A percentile compares a stretch with the other conserved stretches of the same genome.
phyloP scores from a whole-genome alignment of 2,888 invertebrate species.

The Tiliacea citrago region DNA sequence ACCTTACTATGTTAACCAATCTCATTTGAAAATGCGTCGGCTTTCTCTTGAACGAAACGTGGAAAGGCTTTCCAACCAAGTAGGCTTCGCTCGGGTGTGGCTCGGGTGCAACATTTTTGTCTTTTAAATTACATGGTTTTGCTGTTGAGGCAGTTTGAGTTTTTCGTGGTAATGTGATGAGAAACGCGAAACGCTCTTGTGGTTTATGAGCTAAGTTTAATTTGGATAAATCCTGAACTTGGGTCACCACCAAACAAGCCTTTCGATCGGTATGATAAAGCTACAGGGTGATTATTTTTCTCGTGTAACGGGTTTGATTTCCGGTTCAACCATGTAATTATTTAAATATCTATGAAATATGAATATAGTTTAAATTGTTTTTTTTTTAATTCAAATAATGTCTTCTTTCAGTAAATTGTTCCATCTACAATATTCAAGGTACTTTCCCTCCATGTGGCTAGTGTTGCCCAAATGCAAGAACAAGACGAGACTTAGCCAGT shows the following conservation, averaged over 20 bases:
- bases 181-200: background rate
- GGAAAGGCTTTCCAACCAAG: conserved; percentile 59
- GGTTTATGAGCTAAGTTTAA: background rate
- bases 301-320: too few relatives aligned
- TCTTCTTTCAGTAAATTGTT: too few relatives aligned
- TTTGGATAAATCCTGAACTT: background rate
- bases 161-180: conserved; percentile 1
- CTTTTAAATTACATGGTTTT: conserved; percentile 42
- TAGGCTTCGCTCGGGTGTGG: conserved; percentile 32
- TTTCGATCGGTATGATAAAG: too few relatives aligned
- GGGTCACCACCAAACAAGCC: background rate
- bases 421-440: too few relatives aligned
- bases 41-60: conserved; percentile 44
- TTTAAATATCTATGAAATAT: too few relatives aligned
- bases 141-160: conserved; percentile 23
- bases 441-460: too few relatives aligned
- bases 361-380: too few relatives aligned
- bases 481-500: too few relatives aligned
- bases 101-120: conserved; percentile 43
- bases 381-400: too few relatives aligned
- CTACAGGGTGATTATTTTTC: too few relatives aligned
- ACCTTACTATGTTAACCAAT: conserved; percentile 62
- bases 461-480: too few relatives aligned
- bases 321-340: too few relatives aligned
- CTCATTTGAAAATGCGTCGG: conserved; percentile 60